A percentile compares a stretch with the other conserved stretches of the same genome.
These are phyloP conservation scores for Sylvilagus bachmani DNA, from an alignment of 2,113 vertebrate species.

Conservation along the genomic window DNA sequence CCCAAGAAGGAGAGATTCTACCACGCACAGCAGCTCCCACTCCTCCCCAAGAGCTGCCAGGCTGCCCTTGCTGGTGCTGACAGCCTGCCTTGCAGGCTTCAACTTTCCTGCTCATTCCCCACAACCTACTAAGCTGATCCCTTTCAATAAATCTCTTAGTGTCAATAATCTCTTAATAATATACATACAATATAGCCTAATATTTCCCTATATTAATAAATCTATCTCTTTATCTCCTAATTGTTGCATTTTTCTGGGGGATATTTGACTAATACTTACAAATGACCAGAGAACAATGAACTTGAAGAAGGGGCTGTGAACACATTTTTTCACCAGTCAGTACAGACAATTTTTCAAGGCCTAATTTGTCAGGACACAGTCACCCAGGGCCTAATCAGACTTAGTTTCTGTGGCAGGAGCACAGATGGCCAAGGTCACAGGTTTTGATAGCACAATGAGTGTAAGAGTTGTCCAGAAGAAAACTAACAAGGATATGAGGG, in stretches of 20 bases:
- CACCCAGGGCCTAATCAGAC: background rate
- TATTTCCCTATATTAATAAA: background rate
- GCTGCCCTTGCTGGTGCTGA: accelerated
- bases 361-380: background rate
- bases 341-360: background rate
- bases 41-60: background rate
- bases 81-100: background rate
- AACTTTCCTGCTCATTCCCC: background rate
- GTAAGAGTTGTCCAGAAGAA: background rate
- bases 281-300: background rate
- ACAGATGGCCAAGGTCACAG: background rate
- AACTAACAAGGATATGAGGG: background rate
- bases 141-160: background rate
- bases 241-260: background rate
- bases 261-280: background rate
- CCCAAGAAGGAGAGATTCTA: background rate
- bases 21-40: background rate
- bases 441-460: background rate
- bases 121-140: background rate
- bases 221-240: background rate
- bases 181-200: background rate
- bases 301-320: background rate
- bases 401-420: background rate
- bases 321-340: background rate
- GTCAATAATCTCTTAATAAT: background rate